Base-by-base conservation (phyloP, 2,113 vertebrate species). In the Tupaia tana region DNA sequence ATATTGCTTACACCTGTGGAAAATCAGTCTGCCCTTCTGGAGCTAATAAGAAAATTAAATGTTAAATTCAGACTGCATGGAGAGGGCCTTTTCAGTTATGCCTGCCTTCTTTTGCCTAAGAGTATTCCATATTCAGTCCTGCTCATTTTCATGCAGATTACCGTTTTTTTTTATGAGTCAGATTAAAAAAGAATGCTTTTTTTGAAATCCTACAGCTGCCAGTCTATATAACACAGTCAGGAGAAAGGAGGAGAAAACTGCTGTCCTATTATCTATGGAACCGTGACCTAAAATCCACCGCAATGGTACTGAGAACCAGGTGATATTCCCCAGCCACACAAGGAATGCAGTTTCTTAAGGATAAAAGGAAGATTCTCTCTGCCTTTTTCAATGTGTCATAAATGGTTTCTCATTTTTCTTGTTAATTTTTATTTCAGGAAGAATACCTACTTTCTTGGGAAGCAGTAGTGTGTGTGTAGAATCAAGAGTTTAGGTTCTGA, bases 21-120 rank as follows among this genome's bases (percentile, higher is more conserved):
- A 94, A 98, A 97, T 94, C 73, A 94, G 58, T 25, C n/a, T 89
- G 90, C 79, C 82, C 86, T 94, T 94, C 84, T 93, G 75, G 11
- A 93, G 85, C 70, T 96, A 97, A 95, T 94, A 94, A 61, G 88
- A 94, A 97, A 95, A 96, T 96, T 88, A 95, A 96, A 96, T 95
- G 74, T 95, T 95, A 95, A 93, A 86, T 95, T 91, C 86, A 85
- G 75, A 91, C 22, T 77, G 34, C 63, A 71, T 52, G 87, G 61
- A 91, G 67, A 81, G 27, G 70, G 9, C 66, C 86, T 97, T 94
- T 96, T 83, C 52, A 89, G 71, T 84, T 86, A 69, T 87, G 89
- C 70, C 29, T 93, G 27, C 83, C 82, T 63, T 96, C 89, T 94
- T 90, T 89, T 93, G 87, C 91, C 73, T 92, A 64, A 81, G 67